Percentiles rank a stretch among this genome's conserved stretches.
phyloP scores from a whole-genome alignment of 37 sponge, comb jelly and placozoan genomes.

The Hormiphora californensis region DNA sequence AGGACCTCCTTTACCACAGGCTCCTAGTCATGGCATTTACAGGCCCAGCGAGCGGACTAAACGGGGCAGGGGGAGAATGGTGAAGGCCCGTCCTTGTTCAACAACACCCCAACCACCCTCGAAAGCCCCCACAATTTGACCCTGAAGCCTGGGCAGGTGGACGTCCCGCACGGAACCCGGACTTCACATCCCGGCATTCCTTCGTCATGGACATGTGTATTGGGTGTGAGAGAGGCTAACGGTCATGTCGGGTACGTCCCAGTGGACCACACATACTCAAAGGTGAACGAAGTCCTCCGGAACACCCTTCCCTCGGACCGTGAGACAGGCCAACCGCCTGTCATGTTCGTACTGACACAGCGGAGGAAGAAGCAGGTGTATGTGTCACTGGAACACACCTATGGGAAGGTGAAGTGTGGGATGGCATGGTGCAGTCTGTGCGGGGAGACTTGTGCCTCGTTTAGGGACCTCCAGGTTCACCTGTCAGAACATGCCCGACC shows the following conservation, averaged over 20 bases:
- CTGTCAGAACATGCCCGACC: neutral
- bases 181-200: neutral
- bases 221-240: neutral
- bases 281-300: neutral
- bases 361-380: neutral
- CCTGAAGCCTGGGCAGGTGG: neutral
- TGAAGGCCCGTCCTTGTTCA: neutral
- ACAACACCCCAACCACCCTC: neutral
- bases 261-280: slow-evolving; percentile 5
- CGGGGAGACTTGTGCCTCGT: neutral
- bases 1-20: neutral
- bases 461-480: neutral
- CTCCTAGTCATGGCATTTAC: neutral
- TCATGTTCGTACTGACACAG: slow-evolving; percentile 4
- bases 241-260: slow-evolving; percentile 35
- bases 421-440: neutral
- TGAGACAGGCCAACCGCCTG: neutral
- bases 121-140: neutral
- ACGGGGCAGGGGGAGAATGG: neutral
- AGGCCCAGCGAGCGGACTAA: neutral
- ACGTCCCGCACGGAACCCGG: slow-evolving; percentile 5
- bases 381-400: slow-evolving; percentile 27
- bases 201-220: neutral
- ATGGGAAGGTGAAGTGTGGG: neutral
- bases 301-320: neutral